phyloP scores from a whole-genome alignment of 1,140 invertebrate genomes.

The Ptiloglossa arizonensis region DNA sequence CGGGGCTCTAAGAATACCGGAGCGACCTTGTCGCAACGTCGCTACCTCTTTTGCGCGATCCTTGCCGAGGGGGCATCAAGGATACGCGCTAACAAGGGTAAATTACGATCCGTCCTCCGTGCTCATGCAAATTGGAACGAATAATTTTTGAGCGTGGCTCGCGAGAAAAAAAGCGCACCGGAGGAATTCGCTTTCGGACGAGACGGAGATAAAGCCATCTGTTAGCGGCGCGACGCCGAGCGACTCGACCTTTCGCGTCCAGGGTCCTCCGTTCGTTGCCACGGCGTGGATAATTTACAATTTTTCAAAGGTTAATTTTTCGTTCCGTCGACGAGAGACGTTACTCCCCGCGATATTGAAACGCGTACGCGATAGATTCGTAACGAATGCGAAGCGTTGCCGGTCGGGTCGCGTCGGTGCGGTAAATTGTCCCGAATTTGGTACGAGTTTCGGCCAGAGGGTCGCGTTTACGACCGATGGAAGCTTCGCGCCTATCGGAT shows the following conservation, averaged over 20 bases:
- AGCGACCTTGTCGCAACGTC: constrained; percentile 28
- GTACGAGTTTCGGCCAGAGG: no score
- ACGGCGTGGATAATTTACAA: background rate
- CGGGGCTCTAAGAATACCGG: background rate
- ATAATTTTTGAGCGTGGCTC: constrained; percentile 6
- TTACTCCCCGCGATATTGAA: no score
- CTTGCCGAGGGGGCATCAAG: background rate
- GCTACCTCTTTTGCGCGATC: constrained; percentile 15
- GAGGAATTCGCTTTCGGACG: background rate
- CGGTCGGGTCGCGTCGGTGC: no score
- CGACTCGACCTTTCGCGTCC: constrained; percentile 7
- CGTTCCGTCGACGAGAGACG: background rate
- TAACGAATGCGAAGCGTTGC: no score
- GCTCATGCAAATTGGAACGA: constrained; percentile 47
- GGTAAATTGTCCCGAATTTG: no score
- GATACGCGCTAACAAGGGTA: constrained; percentile 31
- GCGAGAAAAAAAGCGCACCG: background rate
- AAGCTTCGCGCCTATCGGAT: no score
- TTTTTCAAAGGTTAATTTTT: constrained; percentile 10
- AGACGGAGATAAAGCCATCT: constrained; percentile 21
- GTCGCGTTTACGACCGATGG: no score
- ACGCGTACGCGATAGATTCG: no score
- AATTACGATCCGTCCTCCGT: constrained; percentile 29
- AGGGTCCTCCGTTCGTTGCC: background rate
- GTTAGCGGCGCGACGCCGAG: background rate